Evolutionary conservation across 2,113 vertebrate genomes (phyloP).

Genomic region (Leucopsar rothschildi): DNA sequence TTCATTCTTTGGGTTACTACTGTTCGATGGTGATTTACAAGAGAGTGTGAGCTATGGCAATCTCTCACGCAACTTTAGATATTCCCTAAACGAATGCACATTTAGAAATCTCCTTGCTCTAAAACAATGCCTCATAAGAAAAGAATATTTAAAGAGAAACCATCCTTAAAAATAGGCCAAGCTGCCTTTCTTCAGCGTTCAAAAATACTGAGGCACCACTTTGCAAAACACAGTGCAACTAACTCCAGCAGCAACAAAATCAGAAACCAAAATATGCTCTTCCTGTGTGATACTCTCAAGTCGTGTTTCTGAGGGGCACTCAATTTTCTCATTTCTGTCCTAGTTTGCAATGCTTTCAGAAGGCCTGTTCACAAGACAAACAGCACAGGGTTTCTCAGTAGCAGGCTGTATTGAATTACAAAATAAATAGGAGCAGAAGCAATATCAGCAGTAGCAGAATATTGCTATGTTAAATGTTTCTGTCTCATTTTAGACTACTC

Average conservation of each 20-base stretch:
- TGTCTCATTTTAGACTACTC: not conserved
- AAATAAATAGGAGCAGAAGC: slow-evolving; percentile 28
- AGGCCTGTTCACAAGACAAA: not conserved
- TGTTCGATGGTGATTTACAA: slow-evolving; percentile 91
- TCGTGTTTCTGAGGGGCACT: not conserved
- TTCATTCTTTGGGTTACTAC: slow-evolving; percentile 88
- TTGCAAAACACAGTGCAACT: not conserved
- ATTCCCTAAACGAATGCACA: slow-evolving; percentile 78
- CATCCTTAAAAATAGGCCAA: slow-evolving; percentile 8
- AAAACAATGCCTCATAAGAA: slow-evolving; percentile 20
- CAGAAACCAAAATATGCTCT: not conserved
- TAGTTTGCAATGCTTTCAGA: not conserved
- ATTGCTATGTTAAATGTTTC: not conserved
- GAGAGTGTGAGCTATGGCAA: slow-evolving; percentile 84
- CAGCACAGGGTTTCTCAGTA: not conserved
- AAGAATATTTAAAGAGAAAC: slow-evolving; percentile 54
- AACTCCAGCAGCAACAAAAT: not conserved
- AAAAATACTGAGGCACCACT: not conserved
- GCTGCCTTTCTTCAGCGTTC: not conserved
- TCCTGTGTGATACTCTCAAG: not conserved
- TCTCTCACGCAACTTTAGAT: slow-evolving; percentile 86
- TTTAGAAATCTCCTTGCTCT: slow-evolving; percentile 71
- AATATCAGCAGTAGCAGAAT: not conserved
- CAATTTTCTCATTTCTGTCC: not conserved
- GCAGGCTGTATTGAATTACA: slow-evolving; percentile 14